phyloP scores from a whole-genome alignment of 2,888 invertebrate species.

The Eristalis tenax region DNA sequence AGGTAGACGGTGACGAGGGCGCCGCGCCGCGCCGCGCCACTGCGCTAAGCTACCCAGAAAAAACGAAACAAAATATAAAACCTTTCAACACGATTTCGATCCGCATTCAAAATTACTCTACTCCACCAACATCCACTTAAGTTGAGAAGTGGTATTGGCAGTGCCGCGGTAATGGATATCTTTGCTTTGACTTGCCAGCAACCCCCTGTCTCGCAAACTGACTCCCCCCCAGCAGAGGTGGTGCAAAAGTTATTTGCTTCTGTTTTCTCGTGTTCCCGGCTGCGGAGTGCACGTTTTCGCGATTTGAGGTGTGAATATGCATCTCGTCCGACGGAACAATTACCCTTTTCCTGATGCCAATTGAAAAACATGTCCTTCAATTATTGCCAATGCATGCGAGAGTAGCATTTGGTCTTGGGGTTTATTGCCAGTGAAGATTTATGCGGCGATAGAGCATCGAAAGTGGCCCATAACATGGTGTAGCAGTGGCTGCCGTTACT shows the following conservation, averaged over 20 bases:
- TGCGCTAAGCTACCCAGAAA: conserved; percentile 2
- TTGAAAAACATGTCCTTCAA: conserved; percentile 61
- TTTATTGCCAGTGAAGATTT: conserved; percentile 9
- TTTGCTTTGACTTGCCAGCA: conserved; percentile 17
- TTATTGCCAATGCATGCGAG: conserved; percentile 41
- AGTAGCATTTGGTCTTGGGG: conserved; percentile 20
- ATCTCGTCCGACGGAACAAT: conserved; percentile 54
- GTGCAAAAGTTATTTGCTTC: conserved; percentile 23
- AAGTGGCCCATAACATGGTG: conserved; percentile 24
- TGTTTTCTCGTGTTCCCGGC: conserved; percentile 7
- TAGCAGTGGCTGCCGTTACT: not conserved
- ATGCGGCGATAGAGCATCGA: conserved; percentile 19
- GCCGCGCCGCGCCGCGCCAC: too few species aligned
- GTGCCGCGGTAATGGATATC: conserved; percentile 56
- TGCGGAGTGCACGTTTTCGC: conserved; percentile 31
- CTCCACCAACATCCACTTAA: conserved; percentile 46
- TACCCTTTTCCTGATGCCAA: conserved; percentile 49
- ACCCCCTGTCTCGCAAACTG: too few species aligned
- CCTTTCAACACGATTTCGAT: conserved; percentile 69
- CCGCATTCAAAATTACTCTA: conserved; percentile 62
- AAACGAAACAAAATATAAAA: conserved; percentile 25
- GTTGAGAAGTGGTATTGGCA: conserved; percentile 18
- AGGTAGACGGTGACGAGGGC: not conserved
- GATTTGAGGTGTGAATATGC: conserved; percentile 63
- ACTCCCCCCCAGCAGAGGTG: not conserved